These are phyloP conservation scores for Protonibea diacanthus DNA, from an alignment of 2,797 vertebrate genomes.

Conservation along the genomic window DNA sequence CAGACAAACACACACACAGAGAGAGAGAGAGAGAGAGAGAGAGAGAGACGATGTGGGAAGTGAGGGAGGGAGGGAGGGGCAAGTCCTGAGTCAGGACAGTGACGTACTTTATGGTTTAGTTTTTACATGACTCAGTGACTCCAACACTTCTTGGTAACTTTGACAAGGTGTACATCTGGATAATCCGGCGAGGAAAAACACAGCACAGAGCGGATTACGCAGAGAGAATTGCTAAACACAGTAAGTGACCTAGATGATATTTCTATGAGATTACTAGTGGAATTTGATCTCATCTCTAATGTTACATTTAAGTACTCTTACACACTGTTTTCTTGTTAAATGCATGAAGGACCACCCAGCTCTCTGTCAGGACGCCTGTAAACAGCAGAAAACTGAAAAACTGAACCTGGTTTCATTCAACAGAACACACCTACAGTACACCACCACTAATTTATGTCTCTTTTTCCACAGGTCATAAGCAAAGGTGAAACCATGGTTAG, in stretches of 20 bases:
- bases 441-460: background rate
- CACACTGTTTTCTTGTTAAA: background rate
- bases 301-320: background rate
- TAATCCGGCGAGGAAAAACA: background rate
- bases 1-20: too few relatives aligned
- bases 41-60: background rate
- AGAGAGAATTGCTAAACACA: background rate
- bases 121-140: slow-evolving; percentile 46
- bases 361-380: background rate
- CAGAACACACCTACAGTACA: background rate
- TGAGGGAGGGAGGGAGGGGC: slow-evolving; percentile 45
- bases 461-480: slow-evolving; percentile 21
- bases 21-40: slow-evolving; percentile 11
- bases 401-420: background rate
- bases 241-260: slow-evolving; percentile 51
- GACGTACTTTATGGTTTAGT: slow-evolving; percentile 1
- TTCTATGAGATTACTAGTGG: background rate
- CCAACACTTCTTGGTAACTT: slow-evolving; percentile 8
- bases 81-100: slow-evolving; percentile 22
- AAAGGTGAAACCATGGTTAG: background rate
- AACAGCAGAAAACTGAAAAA: background rate
- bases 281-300: background rate
- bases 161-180: slow-evolving; percentile 4
- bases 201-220: background rate
- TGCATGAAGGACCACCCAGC: background rate